Conservation (phyloP, 2,113 vertebrate species). For the Microcebus ravelobensis region DNA sequence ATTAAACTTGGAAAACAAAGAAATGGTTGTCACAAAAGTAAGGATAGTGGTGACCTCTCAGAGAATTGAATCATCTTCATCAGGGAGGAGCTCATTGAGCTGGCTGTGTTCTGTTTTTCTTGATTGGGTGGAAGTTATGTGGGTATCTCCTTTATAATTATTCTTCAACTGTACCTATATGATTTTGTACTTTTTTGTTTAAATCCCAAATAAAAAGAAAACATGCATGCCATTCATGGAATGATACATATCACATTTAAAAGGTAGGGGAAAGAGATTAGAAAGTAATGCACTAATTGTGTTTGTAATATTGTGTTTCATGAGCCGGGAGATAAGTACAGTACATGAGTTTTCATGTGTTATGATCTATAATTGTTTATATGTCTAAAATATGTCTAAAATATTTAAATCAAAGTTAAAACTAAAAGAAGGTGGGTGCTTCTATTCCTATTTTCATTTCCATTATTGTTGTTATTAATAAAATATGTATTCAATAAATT, state of each 20-base stretch:
- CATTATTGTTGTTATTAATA: background rate
- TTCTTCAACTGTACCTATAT: background rate
- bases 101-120: background rate
- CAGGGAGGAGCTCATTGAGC: background rate
- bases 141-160: background rate
- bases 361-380: background rate
- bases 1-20: background rate
- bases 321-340: background rate
- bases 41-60: background rate
- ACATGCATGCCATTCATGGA: background rate
- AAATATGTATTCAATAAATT: background rate
- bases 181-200: background rate
- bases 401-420: conserved; percentile 12
- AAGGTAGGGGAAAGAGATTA: background rate
- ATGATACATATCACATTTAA: background rate
- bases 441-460: conserved; percentile 15
- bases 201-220: background rate
- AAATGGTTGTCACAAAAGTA: background rate
- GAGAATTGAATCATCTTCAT: background rate
- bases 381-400: background rate
- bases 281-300: background rate
- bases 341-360: background rate
- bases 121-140: background rate
- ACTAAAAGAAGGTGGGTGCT: background rate
- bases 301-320: background rate